A percentile compares a stretch with the other conserved stretches of the same genome.
phyloP scores from a whole-genome alignment of 2,888 invertebrate species.

The Drosophila sordidula region DNA sequence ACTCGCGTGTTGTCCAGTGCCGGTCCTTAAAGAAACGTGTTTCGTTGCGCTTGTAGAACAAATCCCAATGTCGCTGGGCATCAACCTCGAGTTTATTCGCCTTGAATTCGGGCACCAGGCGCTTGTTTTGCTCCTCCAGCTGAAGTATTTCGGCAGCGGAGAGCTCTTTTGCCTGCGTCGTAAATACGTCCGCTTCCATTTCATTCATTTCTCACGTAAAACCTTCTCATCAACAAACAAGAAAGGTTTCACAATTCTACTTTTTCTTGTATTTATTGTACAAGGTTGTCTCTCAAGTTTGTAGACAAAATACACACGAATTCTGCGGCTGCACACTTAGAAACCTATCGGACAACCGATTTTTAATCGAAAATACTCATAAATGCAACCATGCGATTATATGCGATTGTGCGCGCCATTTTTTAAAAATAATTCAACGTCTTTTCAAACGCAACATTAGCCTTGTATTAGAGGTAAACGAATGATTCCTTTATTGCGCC shows the following conservation, averaged over 20 bases:
- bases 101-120: constrained; percentile 90
- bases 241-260: neutral
- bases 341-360: constrained; percentile 6
- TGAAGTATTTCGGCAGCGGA: constrained; percentile 87
- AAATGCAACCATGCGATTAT: neutral
- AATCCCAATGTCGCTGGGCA: constrained; percentile 96
- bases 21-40: constrained; percentile 97
- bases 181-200: constrained; percentile 62
- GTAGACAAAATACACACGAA: neutral
- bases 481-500: constrained; percentile 55
- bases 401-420: neutral
- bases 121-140: constrained; percentile 89
- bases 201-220: neutral
- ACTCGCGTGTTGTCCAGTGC: constrained; percentile 98
- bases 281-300: neutral
- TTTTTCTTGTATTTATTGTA: neutral
- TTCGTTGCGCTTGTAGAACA: constrained; percentile 98
- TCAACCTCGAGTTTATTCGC: constrained; percentile 92
- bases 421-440: neutral
- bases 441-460: neutral
- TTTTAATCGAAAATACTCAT: neutral
- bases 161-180: constrained; percentile 71
- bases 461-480: constrained; percentile 36
- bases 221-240: constrained; percentile 1
- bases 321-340: too few relatives aligned